Conservation (phyloP, 2,888 invertebrate genomes). For the Callyntrura guangdongensis region DNA sequence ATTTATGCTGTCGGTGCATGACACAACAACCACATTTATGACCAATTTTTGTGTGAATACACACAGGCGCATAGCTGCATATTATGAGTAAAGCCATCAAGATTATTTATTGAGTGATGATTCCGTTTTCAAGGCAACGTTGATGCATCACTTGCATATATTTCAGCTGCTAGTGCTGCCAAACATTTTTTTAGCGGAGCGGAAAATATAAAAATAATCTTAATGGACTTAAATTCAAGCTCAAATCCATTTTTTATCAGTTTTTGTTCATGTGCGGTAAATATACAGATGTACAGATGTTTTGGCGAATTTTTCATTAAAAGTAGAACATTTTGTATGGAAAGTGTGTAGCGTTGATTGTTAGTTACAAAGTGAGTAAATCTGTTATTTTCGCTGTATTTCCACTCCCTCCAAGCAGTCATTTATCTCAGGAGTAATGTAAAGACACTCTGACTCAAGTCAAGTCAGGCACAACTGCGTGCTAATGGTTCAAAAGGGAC, state of each 20-base stretch:
- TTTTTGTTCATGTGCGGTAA: conserved; percentile 12
- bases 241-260: conserved; percentile 17
- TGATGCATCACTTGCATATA: background rate
- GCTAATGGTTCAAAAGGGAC: conserved; percentile 57
- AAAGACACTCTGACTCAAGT: conserved; percentile 11
- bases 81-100: background rate
- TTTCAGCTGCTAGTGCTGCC: conserved; percentile 12
- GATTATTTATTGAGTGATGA: conserved; percentile 50
- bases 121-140: background rate
- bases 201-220: conserved; percentile 24
- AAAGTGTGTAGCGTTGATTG: conserved; percentile 1
- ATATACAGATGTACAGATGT: conserved; percentile 15
- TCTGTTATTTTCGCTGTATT: background rate
- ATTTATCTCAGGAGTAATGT: background rate
- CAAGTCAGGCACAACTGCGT: conserved; percentile 8
- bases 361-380: conserved; percentile 21
- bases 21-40: background rate
- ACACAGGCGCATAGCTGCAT: background rate
- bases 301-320: conserved; percentile 1
- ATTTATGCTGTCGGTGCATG: background rate
- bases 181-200: background rate
- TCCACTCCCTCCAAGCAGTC: background rate
- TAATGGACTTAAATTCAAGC: conserved; percentile 21
- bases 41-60: conserved; percentile 18
- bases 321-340: background rate